Evolutionary conservation across 2,113 vertebrate genomes (phyloP).

Genomic region (Cyprinus carpio): DNA sequence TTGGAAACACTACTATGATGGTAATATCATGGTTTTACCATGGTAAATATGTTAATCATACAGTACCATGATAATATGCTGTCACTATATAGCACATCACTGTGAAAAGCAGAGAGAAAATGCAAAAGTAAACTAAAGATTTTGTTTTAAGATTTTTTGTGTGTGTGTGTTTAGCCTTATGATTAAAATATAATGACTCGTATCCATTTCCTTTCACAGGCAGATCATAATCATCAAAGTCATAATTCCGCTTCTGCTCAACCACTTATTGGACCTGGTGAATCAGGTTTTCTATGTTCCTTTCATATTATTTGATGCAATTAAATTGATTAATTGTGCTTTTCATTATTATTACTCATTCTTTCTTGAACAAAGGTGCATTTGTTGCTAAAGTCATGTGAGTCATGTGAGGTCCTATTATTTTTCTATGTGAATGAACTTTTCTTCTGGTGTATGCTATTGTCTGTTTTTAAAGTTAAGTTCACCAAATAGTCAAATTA

Average conservation of each 20-base stretch:
- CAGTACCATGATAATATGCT: neutral
- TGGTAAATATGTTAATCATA: too few species aligned
- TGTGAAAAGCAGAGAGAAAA: neutral
- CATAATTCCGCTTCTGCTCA: slow-evolving; percentile 34
- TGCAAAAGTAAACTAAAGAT: neutral
- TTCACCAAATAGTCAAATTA: too few species aligned
- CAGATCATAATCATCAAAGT: slow-evolving; percentile 33
- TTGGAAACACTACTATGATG: neutral
- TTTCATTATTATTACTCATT: neutral
- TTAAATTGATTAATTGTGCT: neutral
- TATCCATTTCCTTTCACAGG: neutral
- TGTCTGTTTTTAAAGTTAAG: neutral
- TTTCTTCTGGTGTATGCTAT: neutral
- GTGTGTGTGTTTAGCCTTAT: slow-evolving; percentile 22
- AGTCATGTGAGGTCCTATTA: neutral
- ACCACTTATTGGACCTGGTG: slow-evolving; percentile 43
- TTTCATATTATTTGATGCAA: slow-evolving; percentile 2
- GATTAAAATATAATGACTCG: neutral
- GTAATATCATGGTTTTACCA: neutral
- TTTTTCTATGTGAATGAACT: neutral
- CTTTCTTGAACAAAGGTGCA: neutral
- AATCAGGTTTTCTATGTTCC: neutral
- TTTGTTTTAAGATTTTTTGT: neutral
- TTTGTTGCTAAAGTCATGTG: neutral
- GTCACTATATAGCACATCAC: neutral